A percentile compares a stretch with the other conserved stretches of the same genome.
These are phyloP conservation scores for Porites rus DNA, from an alignment of 92 coral and sea anemone species.

Conservation along the genomic window DNA sequence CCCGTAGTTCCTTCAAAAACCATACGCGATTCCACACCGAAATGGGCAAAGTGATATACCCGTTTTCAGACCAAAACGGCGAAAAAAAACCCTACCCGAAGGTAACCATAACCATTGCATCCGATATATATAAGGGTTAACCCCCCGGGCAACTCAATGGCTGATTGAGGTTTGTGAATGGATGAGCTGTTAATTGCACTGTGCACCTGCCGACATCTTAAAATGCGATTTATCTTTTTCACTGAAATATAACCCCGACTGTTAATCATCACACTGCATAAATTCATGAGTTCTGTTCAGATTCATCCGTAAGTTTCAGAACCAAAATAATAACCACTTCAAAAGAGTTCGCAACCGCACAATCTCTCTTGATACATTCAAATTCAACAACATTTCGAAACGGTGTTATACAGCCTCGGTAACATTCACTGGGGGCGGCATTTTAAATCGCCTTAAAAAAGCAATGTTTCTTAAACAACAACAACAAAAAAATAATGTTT, in stretches of 20 bases:
- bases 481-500: too few relatives aligned
- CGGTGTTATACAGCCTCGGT: neutral
- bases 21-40: too few relatives aligned
- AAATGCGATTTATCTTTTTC: conserved; percentile 20
- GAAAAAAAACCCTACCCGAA: too few relatives aligned
- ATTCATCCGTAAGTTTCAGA: neutral
- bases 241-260: neutral
- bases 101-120: too few relatives aligned
- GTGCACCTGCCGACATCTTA: conserved; percentile 8
- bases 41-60: too few relatives aligned
- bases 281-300: conserved; percentile 4
- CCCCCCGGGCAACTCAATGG: neutral
- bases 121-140: too few relatives aligned
- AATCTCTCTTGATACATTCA: neutral
- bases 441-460: too few relatives aligned
- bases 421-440: neutral
- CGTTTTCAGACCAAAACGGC: too few relatives aligned
- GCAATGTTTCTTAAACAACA: neutral
- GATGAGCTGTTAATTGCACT: neutral
- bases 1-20: too few relatives aligned
- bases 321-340: too few relatives aligned
- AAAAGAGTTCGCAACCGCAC: neutral
- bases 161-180: neutral
- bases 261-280: neutral
- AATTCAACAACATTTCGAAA: neutral